These are phyloP conservation scores for Antrozous pallidus DNA, from an alignment of 2,797 vertebrate species.

Conservation along the genomic window DNA sequence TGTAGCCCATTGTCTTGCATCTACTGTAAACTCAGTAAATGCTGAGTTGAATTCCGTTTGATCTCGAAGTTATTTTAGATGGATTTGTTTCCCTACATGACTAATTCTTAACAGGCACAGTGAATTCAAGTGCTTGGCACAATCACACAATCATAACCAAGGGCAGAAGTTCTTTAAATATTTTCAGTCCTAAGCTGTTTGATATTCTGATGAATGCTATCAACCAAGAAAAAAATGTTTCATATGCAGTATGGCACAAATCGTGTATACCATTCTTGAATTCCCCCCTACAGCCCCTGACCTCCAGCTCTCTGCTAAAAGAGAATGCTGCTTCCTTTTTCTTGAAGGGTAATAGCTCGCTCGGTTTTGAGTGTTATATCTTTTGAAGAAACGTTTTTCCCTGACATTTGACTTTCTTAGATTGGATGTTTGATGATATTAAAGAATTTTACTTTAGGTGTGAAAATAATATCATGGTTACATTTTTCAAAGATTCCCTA, in stretches of 20 bases:
- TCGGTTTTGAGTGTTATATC: not conserved
- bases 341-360: not conserved
- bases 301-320: not conserved
- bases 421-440: not conserved
- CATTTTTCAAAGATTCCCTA: conserved; percentile 5
- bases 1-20: not conserved
- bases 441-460: not conserved
- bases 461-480: not conserved
- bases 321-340: not conserved
- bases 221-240: not conserved
- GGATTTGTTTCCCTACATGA: conserved; percentile 55
- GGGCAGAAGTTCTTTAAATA: conserved; percentile 18
- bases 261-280: not conserved
- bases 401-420: conserved; percentile 6
- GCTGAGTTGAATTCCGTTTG: conserved; percentile 55
- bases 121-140: conserved; percentile 23
- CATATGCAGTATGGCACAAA: not conserved
- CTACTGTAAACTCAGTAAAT: not conserved
- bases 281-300: not conserved
- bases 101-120: conserved; percentile 59
- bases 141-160: conserved; percentile 5
- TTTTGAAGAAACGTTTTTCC: not conserved
- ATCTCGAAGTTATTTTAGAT: conserved; percentile 60
- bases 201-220: not conserved
- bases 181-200: conserved; percentile 32